Base-by-base conservation (phyloP, 2,888 invertebrate species). In the Amphipyra berbera region DNA sequence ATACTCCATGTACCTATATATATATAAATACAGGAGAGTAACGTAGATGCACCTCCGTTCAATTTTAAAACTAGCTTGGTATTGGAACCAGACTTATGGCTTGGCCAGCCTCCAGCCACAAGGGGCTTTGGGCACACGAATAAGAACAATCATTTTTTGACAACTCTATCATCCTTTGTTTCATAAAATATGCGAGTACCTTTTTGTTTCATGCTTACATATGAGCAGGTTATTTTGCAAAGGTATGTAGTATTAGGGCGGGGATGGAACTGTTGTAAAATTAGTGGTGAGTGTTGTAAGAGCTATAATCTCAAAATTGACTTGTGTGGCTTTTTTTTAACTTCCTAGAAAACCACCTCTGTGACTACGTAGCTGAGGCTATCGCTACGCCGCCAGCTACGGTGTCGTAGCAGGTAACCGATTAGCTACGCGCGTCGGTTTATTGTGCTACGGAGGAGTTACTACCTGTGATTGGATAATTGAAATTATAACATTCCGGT, bases 81-180 rank as follows among this genome's bases (percentile, higher is more conserved):
- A 82, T 81, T 78, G 79, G 78, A 69, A 72, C 63, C 61, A 77
- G 80, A 83, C 75, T 81, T 83, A 86, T 66, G 65, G 75, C 73
- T 86, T 87, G 87, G 87, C 87, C 27, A 33, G 63, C 33, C 73
- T 84, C 87, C 87, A 86, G 78, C 54, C 46, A 37, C 59, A 72
- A 78, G 70, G 42, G 61, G 61, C 69, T 64, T 73, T 61, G 69
- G 61, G 62, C 68, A 59, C 70, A 73, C 78, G 78, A 76, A 81
- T 82, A 82, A 77, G 81, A 81, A 83, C 78, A 78, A 79, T 81
- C 71, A 68, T 76, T 78, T 82, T 83, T 78, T 73, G 81, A 86
- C 75, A 77, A 73, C 65, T 77, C 73, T 72, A 64, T 81, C 73
- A 69, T 73, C 50, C 67, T 71, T 66, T 59, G 64, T 71, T 77